Percentiles rank a stretch among this genome's conserved stretches.
These are phyloP conservation scores for Empis livida DNA, from an alignment of 2,888 invertebrate genomes.

Conservation along the genomic window DNA sequence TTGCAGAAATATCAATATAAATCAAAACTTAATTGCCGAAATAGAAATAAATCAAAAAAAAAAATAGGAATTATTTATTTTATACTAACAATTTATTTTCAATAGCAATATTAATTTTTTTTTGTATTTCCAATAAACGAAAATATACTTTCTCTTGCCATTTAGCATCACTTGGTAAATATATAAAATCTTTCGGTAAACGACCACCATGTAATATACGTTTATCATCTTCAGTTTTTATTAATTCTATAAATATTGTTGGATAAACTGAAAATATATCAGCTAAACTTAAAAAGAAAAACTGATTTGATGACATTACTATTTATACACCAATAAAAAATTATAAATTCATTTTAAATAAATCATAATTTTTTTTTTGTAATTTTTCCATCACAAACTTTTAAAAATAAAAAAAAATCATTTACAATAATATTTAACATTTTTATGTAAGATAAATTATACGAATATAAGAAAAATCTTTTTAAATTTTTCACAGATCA, in stretches of 20 bases:
- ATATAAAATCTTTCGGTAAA: conserved; percentile 27
- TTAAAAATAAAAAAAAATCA: no score
- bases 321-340: no score
- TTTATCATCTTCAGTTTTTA: conserved; percentile 39
- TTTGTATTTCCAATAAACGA: conserved; percentile 41
- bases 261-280: conserved; percentile 54
- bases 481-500: no score
- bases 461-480: no score
- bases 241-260: conserved; percentile 46
- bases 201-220: conserved; percentile 32
- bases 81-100: conserved; percentile 24
- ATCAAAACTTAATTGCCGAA: no score
- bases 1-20: no score
- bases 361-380: not conserved
- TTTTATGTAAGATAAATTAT: not conserved
- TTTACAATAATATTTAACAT: no score
- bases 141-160: conserved; percentile 45
- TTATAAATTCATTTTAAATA: not conserved
- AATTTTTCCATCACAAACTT: no score
- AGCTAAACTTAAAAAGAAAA: conserved; percentile 31
- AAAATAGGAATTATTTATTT: no score
- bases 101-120: conserved; percentile 32
- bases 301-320: conserved; percentile 19
- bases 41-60: no score
- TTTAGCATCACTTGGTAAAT: conserved; percentile 42